Evolutionary conservation across 2,888 invertebrate genomes (phyloP), one percentile per base, ranked within the genome.

Genomic region (Copidosoma aretas): DNA sequence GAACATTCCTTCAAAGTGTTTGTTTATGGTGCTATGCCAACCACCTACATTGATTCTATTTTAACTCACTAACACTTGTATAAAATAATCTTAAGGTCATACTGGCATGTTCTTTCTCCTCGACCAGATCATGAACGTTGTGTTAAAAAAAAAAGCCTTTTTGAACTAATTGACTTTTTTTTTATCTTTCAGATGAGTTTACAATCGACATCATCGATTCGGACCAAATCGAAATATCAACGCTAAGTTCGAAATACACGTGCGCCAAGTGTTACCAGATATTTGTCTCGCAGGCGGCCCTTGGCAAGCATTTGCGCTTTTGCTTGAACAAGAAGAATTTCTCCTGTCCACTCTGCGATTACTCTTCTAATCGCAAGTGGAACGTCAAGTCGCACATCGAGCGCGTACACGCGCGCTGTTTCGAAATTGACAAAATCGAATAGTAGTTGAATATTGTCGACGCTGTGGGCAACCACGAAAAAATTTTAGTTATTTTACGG

Each of bases 301-400:
- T 82, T 54, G 73, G 74, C 46, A 78, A 78, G 43, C 82, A 81
- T 65, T 73, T 80, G 43, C 62, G 60, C 8, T 17, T 15, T 25
- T 70, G 70, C 21, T n/a, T 51, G 14, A 19, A 60, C 15, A 43
- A 14, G 17, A 60, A 19, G 22, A 64, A 24, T 8, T 68, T 57
- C 51, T 66, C 77, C 21, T 84, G 84, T 65, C 77, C 79, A 0
- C 78, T 81, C 39, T 84, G 84, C 66, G 74, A 75, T 17, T 80
- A 80, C 64, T 73, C 73, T 0, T 78, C 77, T 17, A 79, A 79
- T 65, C 71, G 78, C 43, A 77, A 75, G 53, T 78, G 77, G 76
- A 79, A 78, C 43, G 73, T 80, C 10, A 79, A 78, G 54, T 71
- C 77, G 1, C 80, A 81, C 65, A 74, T 77, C 5, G 77, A 77